Percentiles rank a stretch among this genome's conserved stretches.
phyloP scores from a whole-genome alignment of 2,888 invertebrate genomes.

The Marronus borbonicus region DNA sequence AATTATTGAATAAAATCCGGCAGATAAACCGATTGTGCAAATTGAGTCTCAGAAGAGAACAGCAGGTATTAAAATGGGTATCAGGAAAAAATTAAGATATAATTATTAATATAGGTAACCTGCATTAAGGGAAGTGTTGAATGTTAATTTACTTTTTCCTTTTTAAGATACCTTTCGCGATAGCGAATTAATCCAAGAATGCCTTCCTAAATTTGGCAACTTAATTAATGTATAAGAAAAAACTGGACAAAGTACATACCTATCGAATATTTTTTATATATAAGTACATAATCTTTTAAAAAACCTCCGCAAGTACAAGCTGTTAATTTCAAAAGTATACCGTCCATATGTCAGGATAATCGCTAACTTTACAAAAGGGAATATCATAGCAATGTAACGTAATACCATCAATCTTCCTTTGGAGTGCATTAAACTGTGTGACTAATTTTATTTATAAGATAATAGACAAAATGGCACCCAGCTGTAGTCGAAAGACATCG shows the following conservation, averaged over 20 bases:
- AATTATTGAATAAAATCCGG: not conserved
- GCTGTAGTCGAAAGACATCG: slow-evolving; percentile 38
- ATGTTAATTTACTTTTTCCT: too few relatives aligned
- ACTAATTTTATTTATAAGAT: slow-evolving; percentile 57
- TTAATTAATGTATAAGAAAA: not conserved
- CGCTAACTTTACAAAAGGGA: not conserved
- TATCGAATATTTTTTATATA: too few relatives aligned
- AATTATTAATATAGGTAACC: too few relatives aligned
- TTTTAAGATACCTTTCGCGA: too few relatives aligned
- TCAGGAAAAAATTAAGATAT: too few relatives aligned
- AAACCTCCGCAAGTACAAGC: not conserved
- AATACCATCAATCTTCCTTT: slow-evolving; percentile 25
- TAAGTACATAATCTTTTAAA: not conserved
- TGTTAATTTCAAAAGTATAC: slow-evolving; percentile 8
- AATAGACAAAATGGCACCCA: slow-evolving; percentile 62
- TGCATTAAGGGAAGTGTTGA: too few relatives aligned
- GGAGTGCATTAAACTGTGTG: slow-evolving; percentile 47
- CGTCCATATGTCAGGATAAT: slow-evolving; percentile 31
- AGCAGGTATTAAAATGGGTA: too few relatives aligned
- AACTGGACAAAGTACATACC: too few relatives aligned
- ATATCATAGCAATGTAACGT: slow-evolving; percentile 6
- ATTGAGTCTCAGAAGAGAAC: not conserved
- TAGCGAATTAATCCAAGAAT: too few relatives aligned
- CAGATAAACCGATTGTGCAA: slow-evolving; percentile 1
- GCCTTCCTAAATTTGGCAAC: not conserved